These are phyloP conservation scores for Thereva nobilitata DNA, from an alignment of 2,888 invertebrate species.

Conservation along the genomic window DNA sequence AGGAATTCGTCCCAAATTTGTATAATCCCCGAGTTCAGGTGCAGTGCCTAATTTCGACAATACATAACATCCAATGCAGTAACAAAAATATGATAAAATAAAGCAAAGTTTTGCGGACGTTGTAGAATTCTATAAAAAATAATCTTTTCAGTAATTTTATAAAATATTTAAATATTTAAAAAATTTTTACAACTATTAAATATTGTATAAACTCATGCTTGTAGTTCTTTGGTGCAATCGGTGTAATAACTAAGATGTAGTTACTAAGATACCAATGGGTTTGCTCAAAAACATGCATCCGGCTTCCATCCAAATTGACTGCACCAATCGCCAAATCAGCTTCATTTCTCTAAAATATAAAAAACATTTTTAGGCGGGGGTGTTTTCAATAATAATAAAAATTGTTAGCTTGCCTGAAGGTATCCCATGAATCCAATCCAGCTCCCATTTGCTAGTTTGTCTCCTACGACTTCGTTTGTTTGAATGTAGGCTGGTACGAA, in stretches of 20 bases:
- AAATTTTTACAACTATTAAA: conserved; percentile 16
- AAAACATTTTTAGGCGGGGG: neutral
- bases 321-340: conserved; percentile 39
- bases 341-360: conserved; percentile 30
- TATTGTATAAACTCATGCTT: conserved; percentile 12
- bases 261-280: conserved; percentile 37
- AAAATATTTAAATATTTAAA: neutral
- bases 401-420: conserved; percentile 27
- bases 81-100: conserved; percentile 16
- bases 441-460: conserved; percentile 4
- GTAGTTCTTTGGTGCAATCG: conserved; percentile 1
- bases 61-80: neutral
- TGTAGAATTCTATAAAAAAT: conserved; percentile 22
- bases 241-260: conserved; percentile 34
- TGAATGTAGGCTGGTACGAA: conserved; percentile 28
- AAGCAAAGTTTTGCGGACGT: conserved; percentile 23
- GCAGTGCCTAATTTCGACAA: conserved; percentile 5
- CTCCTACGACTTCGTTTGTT: conserved; percentile 22
- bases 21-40: conserved; percentile 11
- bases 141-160: neutral
- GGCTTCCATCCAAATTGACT: conserved; percentile 30
- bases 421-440: conserved; percentile 40
- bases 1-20: conserved; percentile 12
- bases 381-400: neutral
- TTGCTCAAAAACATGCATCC: conserved; percentile 28